Evolutionary conservation across 2,888 invertebrate genomes (phyloP), one percentile per base, ranked within the genome.

Genomic region (Hirtodrosophila alboralis): DNA sequence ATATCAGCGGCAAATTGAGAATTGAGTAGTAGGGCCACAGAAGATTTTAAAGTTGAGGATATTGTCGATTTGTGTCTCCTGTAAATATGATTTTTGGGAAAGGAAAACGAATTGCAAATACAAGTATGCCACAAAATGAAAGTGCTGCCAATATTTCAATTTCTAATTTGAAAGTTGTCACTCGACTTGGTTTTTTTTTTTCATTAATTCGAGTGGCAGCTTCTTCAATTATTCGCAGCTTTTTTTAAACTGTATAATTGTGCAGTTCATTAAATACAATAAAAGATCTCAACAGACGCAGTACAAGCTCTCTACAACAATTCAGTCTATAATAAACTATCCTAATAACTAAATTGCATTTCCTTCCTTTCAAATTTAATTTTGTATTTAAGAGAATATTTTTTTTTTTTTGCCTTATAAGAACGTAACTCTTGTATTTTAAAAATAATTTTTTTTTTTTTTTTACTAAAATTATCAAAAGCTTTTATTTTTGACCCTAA

Each of bases 111-210:
- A 79, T 80, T 79, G 62, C 57, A 59, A 73, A 77, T 64, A 21
- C 18, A 21, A 21, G 3, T 21, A 37, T 58, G 48, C 45, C 47
- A 38, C 6, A 69, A 80, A 78, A 78, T 63, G 80, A 80, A 79
- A 79, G 81, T 79, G 62, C 58, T 47, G 64, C 36, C 74, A 71
- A 75, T 77, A 73, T 58, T 70, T 66, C 60, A 70, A 80, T 77
- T 75, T 63, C 74, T n/a, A n/a, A 75, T 71, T 81, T 68, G 79
- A 79, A 79, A 79, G 79, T 79, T 79, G 79, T 81, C 79, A 81
- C 61, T 76, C 79, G 75, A 58, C 57, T 67, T 14, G 30, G 31
- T n/a, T 14, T n/a, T n/a, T n/a, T n/a, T n/a, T n/a, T n/a, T n/a
- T n/a, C n/a, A n/a, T n/a, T 18, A 31, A 14, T 21, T 45, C 16